Evolutionary conservation across 1,140 invertebrate species (phyloP).

Genomic region (Zaprionus inermis): DNA sequence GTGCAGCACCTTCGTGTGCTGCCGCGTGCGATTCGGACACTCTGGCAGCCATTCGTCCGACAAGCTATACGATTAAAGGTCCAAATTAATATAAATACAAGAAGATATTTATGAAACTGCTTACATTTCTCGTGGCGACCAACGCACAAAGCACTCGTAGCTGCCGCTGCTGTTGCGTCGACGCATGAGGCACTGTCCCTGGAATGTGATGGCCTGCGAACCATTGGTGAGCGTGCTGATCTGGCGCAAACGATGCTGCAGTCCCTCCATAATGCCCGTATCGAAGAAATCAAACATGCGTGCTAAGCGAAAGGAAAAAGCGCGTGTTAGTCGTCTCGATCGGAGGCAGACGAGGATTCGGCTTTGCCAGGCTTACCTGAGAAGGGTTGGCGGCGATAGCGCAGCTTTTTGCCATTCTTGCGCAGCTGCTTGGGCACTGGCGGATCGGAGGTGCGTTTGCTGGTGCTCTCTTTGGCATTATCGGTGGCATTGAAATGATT

Average conservation of each 20-base stretch:
- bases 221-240: conserved; percentile 85
- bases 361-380: conserved; percentile 86
- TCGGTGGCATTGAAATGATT: conserved; percentile 93
- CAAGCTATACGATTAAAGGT: conserved; percentile 46
- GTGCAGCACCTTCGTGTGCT: conserved; percentile 75
- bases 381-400: conserved; percentile 93
- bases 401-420: conserved; percentile 93
- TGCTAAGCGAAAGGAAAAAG: conserved; percentile 84
- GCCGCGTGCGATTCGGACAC: conserved; percentile 54
- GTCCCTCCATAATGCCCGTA: conserved; percentile 93
- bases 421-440: conserved; percentile 90
- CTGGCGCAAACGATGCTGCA: conserved; percentile 89
- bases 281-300: conserved; percentile 95
- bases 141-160: conserved; percentile 76
- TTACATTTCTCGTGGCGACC: conserved; percentile 83
- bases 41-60: conserved; percentile 81
- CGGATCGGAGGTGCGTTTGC: conserved; percentile 87
- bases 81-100: not conserved
- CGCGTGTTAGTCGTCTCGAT: too few species aligned
- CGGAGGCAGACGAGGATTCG: too few species aligned
- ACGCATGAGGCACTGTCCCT: conserved; percentile 73
- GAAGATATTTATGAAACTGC: not conserved
- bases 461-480: conserved; percentile 85
- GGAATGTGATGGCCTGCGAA: conserved; percentile 74
- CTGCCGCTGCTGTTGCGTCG: conserved; percentile 64